Evolutionary conservation across 1,140 invertebrate genomes (phyloP).

Genomic region (Colletes gigas): DNA sequence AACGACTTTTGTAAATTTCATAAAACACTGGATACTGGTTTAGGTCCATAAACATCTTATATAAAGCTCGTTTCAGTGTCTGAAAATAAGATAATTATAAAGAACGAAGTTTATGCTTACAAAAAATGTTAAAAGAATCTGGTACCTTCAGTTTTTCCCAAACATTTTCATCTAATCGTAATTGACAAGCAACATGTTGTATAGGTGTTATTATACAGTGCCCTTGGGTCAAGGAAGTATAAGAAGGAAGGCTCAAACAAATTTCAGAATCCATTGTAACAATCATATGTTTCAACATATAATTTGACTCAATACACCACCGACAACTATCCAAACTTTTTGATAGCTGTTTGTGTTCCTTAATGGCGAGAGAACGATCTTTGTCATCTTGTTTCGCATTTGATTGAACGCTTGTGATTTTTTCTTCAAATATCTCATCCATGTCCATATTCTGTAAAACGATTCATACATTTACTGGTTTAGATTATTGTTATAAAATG

Average conservation of each 20-base stretch:
- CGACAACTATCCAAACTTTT: constrained; percentile 90
- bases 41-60: constrained; percentile 87
- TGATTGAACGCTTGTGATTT: constrained; percentile 84
- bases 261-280: constrained; percentile 90
- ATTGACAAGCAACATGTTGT: constrained; percentile 89
- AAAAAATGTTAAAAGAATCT: constrained; percentile 18
- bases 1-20: constrained; percentile 90
- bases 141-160: constrained; percentile 92
- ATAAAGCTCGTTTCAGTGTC: constrained; percentile 88
- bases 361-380: constrained; percentile 87
- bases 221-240: constrained; percentile 89
- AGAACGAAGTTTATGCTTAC: constrained; percentile 2
- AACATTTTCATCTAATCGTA: constrained; percentile 95
- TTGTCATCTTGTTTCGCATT: constrained; percentile 84
- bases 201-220: constrained; percentile 95
- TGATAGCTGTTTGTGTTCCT: constrained; percentile 86
- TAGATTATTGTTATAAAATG: constrained; percentile 34
- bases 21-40: constrained; percentile 94
- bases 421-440: constrained; percentile 93
- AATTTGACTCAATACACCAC: constrained; percentile 90
- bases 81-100: constrained; percentile 75
- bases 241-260: constrained; percentile 90
- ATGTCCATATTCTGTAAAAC: constrained; percentile 82
- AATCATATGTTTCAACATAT: constrained; percentile 93
- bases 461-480: constrained; percentile 17